Evolutionary conservation across 2,113 vertebrate genomes (phyloP).

Genomic region (Colinus virginianus): DNA sequence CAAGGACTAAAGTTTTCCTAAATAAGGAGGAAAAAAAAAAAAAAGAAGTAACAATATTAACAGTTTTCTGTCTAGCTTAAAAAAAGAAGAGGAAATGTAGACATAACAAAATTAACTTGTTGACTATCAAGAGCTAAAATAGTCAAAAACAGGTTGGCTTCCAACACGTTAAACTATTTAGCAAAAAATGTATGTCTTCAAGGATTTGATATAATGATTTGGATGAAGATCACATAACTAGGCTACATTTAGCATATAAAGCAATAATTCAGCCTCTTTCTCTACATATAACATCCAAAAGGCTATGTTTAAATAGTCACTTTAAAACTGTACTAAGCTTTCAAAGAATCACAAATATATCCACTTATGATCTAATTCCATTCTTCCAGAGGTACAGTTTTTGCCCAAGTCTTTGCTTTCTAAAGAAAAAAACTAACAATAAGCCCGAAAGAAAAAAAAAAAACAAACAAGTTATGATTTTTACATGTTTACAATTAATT

Average conservation of each 20-base stretch:
- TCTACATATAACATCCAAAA: background rate
- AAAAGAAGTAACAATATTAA: background rate
- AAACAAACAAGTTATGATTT: background rate
- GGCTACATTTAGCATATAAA: background rate
- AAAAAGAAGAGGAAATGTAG: background rate
- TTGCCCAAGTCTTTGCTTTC: background rate
- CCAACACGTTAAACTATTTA: rapidly evolving
- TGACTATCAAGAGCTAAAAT: background rate
- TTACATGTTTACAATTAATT: background rate
- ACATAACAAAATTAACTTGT: background rate
- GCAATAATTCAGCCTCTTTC: background rate
- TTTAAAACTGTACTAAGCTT: background rate
- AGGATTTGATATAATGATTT: background rate
- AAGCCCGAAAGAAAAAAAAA: background rate
- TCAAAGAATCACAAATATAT: background rate
- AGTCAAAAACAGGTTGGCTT: background rate
- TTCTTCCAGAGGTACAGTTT: background rate
- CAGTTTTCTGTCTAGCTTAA: background rate
- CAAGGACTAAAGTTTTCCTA: background rate
- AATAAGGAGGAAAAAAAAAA: background rate
- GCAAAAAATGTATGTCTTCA: background rate
- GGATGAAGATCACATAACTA: background rate
- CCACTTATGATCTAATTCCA: background rate
- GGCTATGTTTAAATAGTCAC: background rate
- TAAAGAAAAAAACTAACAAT: background rate